phyloP scores from a whole-genome alignment of 2,113 vertebrate genomes.

The Grammomys dolichurus region DNA sequence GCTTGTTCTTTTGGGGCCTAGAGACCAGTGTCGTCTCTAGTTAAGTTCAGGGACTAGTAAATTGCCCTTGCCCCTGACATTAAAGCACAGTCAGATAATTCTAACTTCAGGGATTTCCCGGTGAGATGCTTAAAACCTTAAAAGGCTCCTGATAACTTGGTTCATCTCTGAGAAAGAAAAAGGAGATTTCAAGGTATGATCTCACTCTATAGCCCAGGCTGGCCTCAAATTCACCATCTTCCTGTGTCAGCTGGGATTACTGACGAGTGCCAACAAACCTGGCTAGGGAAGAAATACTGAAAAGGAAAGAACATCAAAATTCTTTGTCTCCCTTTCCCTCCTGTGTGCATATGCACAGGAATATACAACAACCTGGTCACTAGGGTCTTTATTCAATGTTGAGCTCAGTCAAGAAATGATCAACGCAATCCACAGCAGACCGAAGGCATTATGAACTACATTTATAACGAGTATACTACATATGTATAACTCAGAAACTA shows the following conservation, averaged over 20 bases:
- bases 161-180: background rate
- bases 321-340: background rate
- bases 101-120: background rate
- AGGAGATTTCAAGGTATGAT: background rate
- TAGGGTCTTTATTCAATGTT: background rate
- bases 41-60: background rate
- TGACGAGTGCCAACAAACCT: background rate
- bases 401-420: background rate
- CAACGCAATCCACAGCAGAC: background rate
- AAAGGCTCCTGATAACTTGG: background rate
- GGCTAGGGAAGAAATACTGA: background rate
- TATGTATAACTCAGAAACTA: background rate
- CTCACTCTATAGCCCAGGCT: background rate
- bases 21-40: background rate
- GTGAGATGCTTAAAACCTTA: background rate
- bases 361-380: background rate
- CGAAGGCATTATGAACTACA: background rate
- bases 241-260: background rate
- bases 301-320: background rate
- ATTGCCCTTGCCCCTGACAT: background rate
- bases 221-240: background rate
- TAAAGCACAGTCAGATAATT: background rate
- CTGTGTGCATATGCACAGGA: fast-evolving
- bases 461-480: background rate
- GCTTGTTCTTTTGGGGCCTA: background rate